Evolutionary conservation across 1,140 invertebrate species (phyloP), one percentile per base, ranked within the genome.

Genomic region (Diprion similis): DNA sequence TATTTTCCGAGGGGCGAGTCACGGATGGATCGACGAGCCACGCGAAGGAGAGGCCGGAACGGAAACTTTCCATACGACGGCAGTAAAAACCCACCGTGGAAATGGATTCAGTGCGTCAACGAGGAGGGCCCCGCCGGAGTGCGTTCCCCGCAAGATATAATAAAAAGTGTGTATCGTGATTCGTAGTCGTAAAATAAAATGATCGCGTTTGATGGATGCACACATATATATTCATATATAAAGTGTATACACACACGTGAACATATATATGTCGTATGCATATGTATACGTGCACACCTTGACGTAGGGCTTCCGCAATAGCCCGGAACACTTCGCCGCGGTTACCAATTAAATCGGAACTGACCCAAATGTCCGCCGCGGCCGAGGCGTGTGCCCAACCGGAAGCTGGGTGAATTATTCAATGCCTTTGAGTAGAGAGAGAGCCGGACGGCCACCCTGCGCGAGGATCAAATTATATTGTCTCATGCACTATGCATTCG

Each of bases 161-260:
- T 37, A 68, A 45, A 68, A 68, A 68, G 15, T 19, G 37, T 59
- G 37, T 70, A 17, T 47, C 76, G 76, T 75, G 76, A 77, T 77
- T 69, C 71, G 45, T 46, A 71, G 73, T 65, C 73, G 71, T 77
- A 75, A 75, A 75, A 77, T 75, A 75, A 75, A 77, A 77, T 77
- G 68, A 77, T 70, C 73, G 71, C 73, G 71, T 66, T 71, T 51
- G 70, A 19, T 69, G 70, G 67, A 67, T n/a, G n/a, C n/a, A n/a
- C n/a, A n/a, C n/a, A n/a, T n/a, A n/a, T n/a, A n/a, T n/a, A n/a
- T n/a, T n/a, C n/a, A n/a, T n/a, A n/a, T n/a, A n/a, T n/a, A n/a
- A n/a, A n/a, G n/a, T n/a, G n/a, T n/a, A n/a, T n/a, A n/a, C n/a
- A n/a, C 67, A 69, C 51, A 68, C 68, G 70, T 73, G 66, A n/a